phyloP scores from a whole-genome alignment of 2,888 invertebrate genomes.

The Thecocarcelia acutangulata region DNA sequence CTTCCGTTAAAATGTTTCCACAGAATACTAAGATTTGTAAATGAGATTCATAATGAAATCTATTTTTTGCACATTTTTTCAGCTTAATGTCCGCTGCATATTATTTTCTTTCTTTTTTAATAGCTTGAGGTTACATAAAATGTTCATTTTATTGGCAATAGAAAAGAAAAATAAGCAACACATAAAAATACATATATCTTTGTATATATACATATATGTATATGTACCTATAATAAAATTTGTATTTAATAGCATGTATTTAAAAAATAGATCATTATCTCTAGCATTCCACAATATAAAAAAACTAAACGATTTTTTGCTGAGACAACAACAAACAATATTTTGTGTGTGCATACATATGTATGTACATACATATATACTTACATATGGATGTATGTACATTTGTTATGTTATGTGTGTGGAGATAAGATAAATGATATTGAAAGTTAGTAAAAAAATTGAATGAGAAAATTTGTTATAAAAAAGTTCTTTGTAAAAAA shows the following conservation, averaged over 20 bases:
- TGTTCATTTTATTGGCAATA: slow-evolving; percentile 7
- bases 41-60: slow-evolving; percentile 23
- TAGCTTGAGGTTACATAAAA: slow-evolving; percentile 22
- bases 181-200: too few species aligned
- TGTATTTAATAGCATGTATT: neutral
- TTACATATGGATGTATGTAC: too few species aligned
- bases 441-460: slow-evolving; percentile 15
- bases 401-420: too few species aligned
- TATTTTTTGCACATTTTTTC: neutral
- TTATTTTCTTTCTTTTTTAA: neutral
- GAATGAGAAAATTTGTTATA: neutral
- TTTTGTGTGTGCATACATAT: too few species aligned
- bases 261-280: neutral
- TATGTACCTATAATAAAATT: neutral
- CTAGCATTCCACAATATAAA: neutral
- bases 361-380: too few species aligned
- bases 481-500: neutral
- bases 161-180: neutral
- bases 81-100: neutral
- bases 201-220: too few species aligned
- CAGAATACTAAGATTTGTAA: slow-evolving; percentile 25
- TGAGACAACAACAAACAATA: too few species aligned
- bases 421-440: slow-evolving; percentile 20
- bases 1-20: slow-evolving; percentile 28
- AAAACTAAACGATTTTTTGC: neutral